Conservation (phyloP, 64 coral and sea anemone genomes). For the Acropora tenuis region DNA sequence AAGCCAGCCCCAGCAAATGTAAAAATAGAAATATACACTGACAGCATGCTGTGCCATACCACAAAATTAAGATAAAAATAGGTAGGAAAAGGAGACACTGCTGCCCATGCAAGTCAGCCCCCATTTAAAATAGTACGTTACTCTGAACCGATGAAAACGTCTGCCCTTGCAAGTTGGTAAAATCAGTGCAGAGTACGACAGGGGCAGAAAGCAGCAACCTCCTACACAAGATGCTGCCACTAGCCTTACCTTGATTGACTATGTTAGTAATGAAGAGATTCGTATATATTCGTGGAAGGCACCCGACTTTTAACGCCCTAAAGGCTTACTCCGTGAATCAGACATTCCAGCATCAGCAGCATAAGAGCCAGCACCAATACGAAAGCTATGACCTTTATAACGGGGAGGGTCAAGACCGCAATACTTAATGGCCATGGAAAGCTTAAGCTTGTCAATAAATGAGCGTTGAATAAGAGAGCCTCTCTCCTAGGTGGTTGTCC, state of each 20-base stretch:
- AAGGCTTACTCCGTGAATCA: conserved; percentile 34
- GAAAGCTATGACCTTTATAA: conserved; percentile 56
- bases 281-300: conserved; percentile 37
- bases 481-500: not conserved
- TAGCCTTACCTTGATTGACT: not conserved
- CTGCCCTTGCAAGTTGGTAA: conserved; percentile 20
- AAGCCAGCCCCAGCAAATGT: not conserved
- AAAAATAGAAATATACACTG: not conserved
- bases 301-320: conserved; percentile 47
- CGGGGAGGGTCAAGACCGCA: conserved; percentile 22
- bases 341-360: conserved; percentile 47
- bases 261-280: not conserved
- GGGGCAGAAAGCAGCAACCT: not conserved
- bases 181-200: not conserved
- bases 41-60: not conserved
- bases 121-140: not conserved
- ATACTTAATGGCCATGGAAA: conserved; percentile 21
- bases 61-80: not conserved
- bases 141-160: not conserved
- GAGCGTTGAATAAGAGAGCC: not conserved
- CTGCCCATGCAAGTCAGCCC: conserved; percentile 19
- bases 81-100: not conserved
- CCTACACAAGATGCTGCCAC: not conserved
- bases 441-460: conserved; percentile 28
- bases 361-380: conserved; percentile 40